These are phyloP conservation scores for Lagodon rhomboides DNA, from an alignment of 2,797 vertebrate species.

Conservation along the genomic window DNA sequence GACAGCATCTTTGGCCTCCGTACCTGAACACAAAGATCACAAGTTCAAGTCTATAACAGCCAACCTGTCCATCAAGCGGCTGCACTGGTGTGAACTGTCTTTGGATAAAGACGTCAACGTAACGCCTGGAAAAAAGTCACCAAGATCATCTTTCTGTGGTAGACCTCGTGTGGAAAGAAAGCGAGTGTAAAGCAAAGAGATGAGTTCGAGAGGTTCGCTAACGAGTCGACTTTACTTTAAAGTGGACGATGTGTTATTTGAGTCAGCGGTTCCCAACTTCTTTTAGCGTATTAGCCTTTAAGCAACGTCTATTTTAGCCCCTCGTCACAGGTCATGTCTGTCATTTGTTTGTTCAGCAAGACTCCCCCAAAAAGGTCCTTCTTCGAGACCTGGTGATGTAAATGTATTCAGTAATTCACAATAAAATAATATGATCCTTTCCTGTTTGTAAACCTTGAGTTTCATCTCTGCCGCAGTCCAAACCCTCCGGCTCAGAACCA, in stretches of 20 bases:
- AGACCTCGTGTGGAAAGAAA: background rate
- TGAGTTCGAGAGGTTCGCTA: background rate
- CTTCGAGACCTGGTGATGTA: no score
- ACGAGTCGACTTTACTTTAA: background rate
- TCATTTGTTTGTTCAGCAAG: no score
- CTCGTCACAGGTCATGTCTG: no score
- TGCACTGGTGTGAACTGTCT: conserved; percentile 5
- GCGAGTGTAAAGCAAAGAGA: conserved; percentile 12
- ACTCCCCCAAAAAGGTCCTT: no score
- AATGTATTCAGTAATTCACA: no score
- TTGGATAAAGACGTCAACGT: conserved; percentile 17
- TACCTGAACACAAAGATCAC: conserved; percentile 3
- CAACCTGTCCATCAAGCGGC: conserved; percentile 12
- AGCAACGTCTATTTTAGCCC: no score
- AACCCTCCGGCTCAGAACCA: no score
- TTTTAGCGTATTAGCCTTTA: no score
- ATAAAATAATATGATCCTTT: no score
- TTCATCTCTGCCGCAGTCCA: background rate
- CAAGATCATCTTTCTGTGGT: conserved; percentile 2
- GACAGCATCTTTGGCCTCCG: conserved; percentile 10
- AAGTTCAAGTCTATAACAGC: background rate
- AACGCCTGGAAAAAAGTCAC: background rate
- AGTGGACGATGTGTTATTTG: background rate
- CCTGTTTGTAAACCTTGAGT: no score
- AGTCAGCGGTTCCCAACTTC: no score